Conservation (phyloP, 1,140 invertebrate genomes). For the Eumeta japonica region DNA sequence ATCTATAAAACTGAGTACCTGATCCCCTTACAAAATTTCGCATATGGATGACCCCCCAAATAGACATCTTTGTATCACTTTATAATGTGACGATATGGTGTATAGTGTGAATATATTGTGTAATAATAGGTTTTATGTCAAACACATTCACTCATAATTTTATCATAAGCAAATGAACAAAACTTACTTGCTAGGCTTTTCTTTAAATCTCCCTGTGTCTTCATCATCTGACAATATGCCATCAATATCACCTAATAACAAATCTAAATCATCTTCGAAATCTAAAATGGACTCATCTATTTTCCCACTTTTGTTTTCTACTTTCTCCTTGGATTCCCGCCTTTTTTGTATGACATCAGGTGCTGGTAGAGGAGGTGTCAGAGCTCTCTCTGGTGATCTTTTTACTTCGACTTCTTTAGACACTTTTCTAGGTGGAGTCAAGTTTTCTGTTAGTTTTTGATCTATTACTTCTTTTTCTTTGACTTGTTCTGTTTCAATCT, state of each 20-base stretch:
- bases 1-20: too few relatives aligned
- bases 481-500: too few relatives aligned
- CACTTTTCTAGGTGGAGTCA: constrained; percentile 24
- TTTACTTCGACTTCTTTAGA: too few relatives aligned
- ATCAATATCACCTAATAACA: constrained; percentile 44
- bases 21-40: too few relatives aligned
- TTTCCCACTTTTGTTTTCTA: too few relatives aligned
- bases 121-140: too few relatives aligned
- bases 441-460: constrained; percentile 1
- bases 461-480: neutral
- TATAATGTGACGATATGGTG: too few relatives aligned
- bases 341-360: too few relatives aligned
- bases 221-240: constrained; percentile 44
- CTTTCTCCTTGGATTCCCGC: too few relatives aligned
- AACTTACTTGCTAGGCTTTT: constrained; percentile 21
- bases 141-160: neutral
- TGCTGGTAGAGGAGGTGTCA: constrained; percentile 14
- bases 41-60: constrained; percentile 1
- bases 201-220: constrained; percentile 29
- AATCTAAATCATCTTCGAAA: constrained; percentile 38
- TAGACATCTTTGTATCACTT: too few relatives aligned
- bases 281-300: too few relatives aligned
- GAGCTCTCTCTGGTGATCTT: constrained; percentile 11
- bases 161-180: neutral
- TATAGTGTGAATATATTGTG: too few relatives aligned